Conservation (phyloP, 2,888 invertebrate species). For the Drosophila colorata region DNA sequence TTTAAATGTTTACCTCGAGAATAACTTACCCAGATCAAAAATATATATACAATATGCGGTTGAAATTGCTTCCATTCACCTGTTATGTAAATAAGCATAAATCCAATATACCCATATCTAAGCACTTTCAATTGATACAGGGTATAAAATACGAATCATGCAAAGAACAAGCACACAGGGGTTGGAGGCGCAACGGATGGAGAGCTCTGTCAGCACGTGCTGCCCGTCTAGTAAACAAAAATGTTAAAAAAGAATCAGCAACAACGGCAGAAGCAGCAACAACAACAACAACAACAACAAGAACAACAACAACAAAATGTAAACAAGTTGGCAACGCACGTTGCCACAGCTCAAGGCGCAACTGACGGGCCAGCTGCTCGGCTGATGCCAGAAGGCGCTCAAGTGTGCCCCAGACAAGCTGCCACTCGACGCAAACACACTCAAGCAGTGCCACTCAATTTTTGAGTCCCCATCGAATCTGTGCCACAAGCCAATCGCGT, state of each 20-base stretch:
- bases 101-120: neutral
- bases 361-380: constrained; percentile 60
- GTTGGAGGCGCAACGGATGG: constrained; percentile 39
- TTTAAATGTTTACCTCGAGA: no score
- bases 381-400: constrained; percentile 65
- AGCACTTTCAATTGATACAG: neutral
- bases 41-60: no score
- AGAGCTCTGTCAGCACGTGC: constrained; percentile 68
- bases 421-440: constrained; percentile 43
- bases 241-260: constrained; percentile 44
- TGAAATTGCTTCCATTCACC: no score
- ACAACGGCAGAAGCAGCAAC: neutral
- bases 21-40: no score
- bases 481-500: constrained; percentile 40
- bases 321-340: constrained; percentile 58
- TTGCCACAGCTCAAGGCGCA: constrained; percentile 25
- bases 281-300: constrained; percentile 12
- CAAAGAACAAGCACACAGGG: constrained; percentile 13
- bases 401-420: constrained; percentile 35
- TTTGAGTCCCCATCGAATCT: constrained; percentile 43
- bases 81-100: no score
- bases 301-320: constrained; percentile 46
- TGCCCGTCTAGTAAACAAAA: constrained; percentile 75
- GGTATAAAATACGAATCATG: neutral
- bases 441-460: constrained; percentile 71